Evolutionary conservation across 1,140 invertebrate genomes (phyloP).

Genomic region (Pantala flavescens): DNA sequence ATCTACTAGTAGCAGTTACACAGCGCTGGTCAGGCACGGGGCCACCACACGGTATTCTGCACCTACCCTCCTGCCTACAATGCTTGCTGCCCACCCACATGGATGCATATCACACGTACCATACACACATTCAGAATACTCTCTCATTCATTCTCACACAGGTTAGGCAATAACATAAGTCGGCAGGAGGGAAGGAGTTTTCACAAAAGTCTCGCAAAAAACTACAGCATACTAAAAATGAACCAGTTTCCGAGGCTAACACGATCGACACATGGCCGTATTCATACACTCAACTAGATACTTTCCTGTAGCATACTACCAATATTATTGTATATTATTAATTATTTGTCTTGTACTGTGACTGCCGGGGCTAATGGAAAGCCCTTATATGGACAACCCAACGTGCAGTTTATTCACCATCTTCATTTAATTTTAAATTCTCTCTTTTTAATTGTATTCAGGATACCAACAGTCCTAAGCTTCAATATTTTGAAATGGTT

Average conservation of each 20-base stretch:
- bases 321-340: conserved; percentile 11
- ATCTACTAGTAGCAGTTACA: conserved; percentile 13
- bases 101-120: not conserved
- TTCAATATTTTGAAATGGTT: not conserved
- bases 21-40: not conserved
- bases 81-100: not conserved
- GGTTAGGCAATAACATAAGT: not conserved
- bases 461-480: conserved; percentile 4
- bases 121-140: not conserved
- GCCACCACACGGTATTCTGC: not conserved
- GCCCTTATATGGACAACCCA: not conserved
- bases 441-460: not conserved
- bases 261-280: not conserved
- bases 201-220: conserved; percentile 9
- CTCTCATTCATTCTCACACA: not conserved
- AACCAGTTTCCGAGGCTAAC: not conserved
- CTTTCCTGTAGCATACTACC: conserved; percentile 3
- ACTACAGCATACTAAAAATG: conserved; percentile 6
- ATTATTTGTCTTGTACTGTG: conserved; percentile 10
- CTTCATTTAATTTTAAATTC: not conserved
- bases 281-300: conserved; percentile 3
- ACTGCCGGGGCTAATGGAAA: not conserved
- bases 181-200: not conserved
- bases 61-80: not conserved
- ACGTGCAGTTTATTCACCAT: not conserved